These are phyloP conservation scores for Mallotus villosus DNA, from an alignment of 2,797 vertebrate species.

Conservation along the genomic window DNA sequence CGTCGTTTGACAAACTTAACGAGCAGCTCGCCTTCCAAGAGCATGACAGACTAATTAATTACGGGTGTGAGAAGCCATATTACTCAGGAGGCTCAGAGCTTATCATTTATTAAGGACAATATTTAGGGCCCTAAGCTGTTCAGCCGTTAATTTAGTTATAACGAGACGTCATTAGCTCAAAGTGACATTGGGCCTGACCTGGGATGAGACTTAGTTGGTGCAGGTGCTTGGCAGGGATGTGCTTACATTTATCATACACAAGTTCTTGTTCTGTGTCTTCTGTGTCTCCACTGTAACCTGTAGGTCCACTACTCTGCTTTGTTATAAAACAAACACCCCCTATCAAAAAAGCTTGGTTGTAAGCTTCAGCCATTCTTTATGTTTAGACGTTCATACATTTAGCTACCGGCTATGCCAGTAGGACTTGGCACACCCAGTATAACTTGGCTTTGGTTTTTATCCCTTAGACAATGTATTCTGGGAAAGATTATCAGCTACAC, in stretches of 20 bases:
- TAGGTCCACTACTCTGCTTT: background rate
- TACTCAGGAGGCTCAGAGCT: constrained; percentile 30
- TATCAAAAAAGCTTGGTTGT: too few relatives aligned
- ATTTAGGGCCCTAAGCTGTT: constrained; percentile 58
- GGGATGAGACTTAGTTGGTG: constrained; percentile 23
- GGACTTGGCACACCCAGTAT: constrained; percentile 8
- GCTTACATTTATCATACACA: constrained; percentile 25
- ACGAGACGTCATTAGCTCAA: constrained; percentile 45
- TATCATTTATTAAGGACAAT: constrained; percentile 55
- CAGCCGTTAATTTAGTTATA: constrained; percentile 46
- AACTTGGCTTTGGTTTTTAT: constrained; percentile 25
- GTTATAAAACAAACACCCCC: too few relatives aligned
- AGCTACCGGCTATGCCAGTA: constrained; percentile 12
- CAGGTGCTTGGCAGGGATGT: constrained; percentile 33
- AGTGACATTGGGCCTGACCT: constrained; percentile 44
- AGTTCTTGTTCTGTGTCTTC: constrained; percentile 19
- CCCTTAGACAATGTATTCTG: constrained; percentile 11
- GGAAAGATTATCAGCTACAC: background rate
- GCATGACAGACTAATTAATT: constrained; percentile 56
- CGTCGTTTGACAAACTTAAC: constrained; percentile 58
- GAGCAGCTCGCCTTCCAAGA: constrained; percentile 46
- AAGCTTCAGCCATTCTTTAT: background rate
- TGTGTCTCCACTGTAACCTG: background rate
- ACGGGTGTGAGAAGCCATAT: constrained; percentile 34
- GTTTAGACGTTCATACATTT: constrained; percentile 11